Evolutionary conservation across 2,888 invertebrate genomes (phyloP), one percentile per base, ranked within the genome.

Genomic region (Thumatha senex): DNA sequence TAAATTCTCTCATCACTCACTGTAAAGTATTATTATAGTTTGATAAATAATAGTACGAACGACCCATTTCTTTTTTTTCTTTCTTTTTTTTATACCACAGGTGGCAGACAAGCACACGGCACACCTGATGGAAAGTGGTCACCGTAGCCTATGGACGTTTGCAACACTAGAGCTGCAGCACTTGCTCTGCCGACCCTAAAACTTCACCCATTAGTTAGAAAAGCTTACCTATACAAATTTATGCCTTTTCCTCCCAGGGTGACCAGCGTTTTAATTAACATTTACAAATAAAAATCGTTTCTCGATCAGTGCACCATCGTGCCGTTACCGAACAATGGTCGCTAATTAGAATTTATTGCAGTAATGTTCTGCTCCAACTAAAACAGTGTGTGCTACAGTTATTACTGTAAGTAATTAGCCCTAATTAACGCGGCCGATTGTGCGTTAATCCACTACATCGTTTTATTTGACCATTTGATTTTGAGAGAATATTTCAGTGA

Each of bases 331-430:
- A 36, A 51, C 48, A 46, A 39, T 40, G 40, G 36, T 12, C 39
- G 38, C 45, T 54, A 52, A 46, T 50, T 45, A 38, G 29, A 34
- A 40, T 44, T 44, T 44, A 39, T 47, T 40, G 44, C 49, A 50
- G 58, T 50, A 56, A 56, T 56, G 65, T 64, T 59, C 62, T 48
- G 56, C 51, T 56, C 40, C 40, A 51, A 52, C 51, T 51, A 48
- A 34, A 33, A 31, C 43, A 24, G 18, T 31, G 43, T 43, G 33
- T 43, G 36, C 43, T 43, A 43, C 43, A 43, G 33, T 48, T 39
- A 38, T 14, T 42, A 18, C 43, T 48, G 48, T 53, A 52, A 57
- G 51, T 63, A 66, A 67, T 67, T 67, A 67, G 67, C 43, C 42
- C 58, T 38, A 63, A 67, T 67, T 67, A 67, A 52, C 51, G 55